Base-by-base conservation (phyloP, 2,113 vertebrate genomes). In the Axis porcinus region DNA sequence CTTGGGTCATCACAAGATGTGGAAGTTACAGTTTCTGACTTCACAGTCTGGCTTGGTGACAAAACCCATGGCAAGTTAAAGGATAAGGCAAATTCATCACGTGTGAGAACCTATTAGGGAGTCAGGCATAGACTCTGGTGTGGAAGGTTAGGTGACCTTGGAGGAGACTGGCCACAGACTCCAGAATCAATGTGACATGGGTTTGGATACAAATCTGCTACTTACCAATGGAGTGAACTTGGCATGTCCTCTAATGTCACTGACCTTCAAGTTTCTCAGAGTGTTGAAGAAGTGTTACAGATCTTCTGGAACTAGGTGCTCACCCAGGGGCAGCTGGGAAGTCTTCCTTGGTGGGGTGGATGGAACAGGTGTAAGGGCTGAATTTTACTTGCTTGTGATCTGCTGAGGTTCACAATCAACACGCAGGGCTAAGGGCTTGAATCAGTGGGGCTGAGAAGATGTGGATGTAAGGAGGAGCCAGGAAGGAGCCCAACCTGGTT, bases 401-500 rank as follows among this genome's bases (percentile, higher is more conserved):
- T 25, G 33, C 23, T 55, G 52, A 88, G 33, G 13, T 28, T 12
- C 33, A 11, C 8, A 30, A 21, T 30, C 15, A 52, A 54, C 25
- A 47, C 13, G 8, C 2, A 52, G 8, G 74, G 16, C 6, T 50
- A 36, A 93, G 30, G 40, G 43, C 43, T 55, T 23, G 62, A 57
- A 23, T 21, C n/a, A 52, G 16, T 36, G 60, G 64, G 36, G 3
- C n/a, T 11, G 52, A 52, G 70, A 67, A 47, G 6, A 47, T 0
- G 0, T 11, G 47, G 14, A 9, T 2, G 0, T 30, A 11, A 25
- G 3, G 6, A 23, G 27, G 43, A 11, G 23, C 14, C 15, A 50
- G 25, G 58, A 4, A 33, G 89, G 6, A 30, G 3, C 2, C 9
- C 40, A 43, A 8, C 3, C 6, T 52, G 40, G 7, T 7, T 82